Evolutionary conservation across 1,140 invertebrate genomes (phyloP), one percentile per base, ranked within the genome.

Genomic region (Zaprionus camerounensis): DNA sequence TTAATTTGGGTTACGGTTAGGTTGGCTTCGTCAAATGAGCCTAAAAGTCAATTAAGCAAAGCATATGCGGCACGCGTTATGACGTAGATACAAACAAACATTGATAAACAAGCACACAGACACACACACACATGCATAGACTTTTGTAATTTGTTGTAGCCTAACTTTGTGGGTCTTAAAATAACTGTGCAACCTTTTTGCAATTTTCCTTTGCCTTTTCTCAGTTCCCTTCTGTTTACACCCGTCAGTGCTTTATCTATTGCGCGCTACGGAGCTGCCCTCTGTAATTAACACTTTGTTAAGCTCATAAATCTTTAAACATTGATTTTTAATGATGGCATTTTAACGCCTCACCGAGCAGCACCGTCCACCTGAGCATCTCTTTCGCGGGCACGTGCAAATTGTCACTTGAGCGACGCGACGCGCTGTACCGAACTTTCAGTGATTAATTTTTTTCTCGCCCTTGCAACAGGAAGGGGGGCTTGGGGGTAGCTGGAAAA

Each of bases 281-380:
- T 28, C 31, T 71, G 84, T 88, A 88, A 88, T 88, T 88, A 83
- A 87, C 84, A 88, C 84, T 87, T 87, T 82, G 83, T 87, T 82
- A 76, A 83, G 78, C 84, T 72, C 78, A 88, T 88, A 88, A 87
- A 88, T 88, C 84, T 81, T 88, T 87, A 88, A 87, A 69, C 80
- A 88, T 88, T 88, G 84, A 88, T 88, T 88, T 88, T 88, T 87
- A 88, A 88, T 88, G 83, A 76, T 79, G 82, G 82, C 74, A 85
- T 81, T 84, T 84, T 84, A 80, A 84, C 77, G 81, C 81, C 80
- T 84, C 77, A 68, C 36, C 69, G 81, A 80, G 63, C 81, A 73
- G 15, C 31, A 46, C 31, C 55, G 34, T 55, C 59, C 73, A 77
- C 63, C 63, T 77, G 53, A 66, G 38, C 41, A 24, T 56, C 59